Conservation (phyloP, 1,140 invertebrate species). For the Sitobion miscanthi region DNA sequence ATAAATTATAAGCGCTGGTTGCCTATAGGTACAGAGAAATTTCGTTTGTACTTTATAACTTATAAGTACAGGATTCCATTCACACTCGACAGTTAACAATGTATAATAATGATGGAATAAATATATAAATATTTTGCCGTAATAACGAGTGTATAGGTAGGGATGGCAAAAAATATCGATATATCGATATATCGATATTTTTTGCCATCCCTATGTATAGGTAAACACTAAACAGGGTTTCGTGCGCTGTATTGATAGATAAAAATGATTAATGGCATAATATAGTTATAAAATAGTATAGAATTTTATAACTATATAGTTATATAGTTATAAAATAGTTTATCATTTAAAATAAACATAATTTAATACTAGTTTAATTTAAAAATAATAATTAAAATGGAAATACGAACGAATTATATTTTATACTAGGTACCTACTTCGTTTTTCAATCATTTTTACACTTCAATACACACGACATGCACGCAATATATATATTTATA, state of each 20-base stretch:
- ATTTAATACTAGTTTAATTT: too few species aligned
- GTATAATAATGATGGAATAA: neutral
- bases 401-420: too few species aligned
- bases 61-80: neutral
- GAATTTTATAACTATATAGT: too few species aligned
- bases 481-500: too few species aligned
- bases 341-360: too few species aligned
- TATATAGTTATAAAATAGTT: neutral
- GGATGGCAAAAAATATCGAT: too few species aligned
- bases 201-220: too few species aligned
- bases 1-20: neutral
- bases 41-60: neutral
- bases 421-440: too few species aligned
- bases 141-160: neutral
- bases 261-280: constrained; percentile 2
- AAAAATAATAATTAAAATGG: too few species aligned
- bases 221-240: neutral
- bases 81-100: neutral
- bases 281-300: neutral
- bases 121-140: neutral
- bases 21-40: neutral
- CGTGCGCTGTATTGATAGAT: neutral
- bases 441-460: too few species aligned
- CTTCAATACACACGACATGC: too few species aligned
- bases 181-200: too few species aligned